Evolutionary conservation across 2,113 vertebrate species (phyloP), one percentile per base, ranked within the genome.

Genomic region (Periophthalmodon schlosseri): DNA sequence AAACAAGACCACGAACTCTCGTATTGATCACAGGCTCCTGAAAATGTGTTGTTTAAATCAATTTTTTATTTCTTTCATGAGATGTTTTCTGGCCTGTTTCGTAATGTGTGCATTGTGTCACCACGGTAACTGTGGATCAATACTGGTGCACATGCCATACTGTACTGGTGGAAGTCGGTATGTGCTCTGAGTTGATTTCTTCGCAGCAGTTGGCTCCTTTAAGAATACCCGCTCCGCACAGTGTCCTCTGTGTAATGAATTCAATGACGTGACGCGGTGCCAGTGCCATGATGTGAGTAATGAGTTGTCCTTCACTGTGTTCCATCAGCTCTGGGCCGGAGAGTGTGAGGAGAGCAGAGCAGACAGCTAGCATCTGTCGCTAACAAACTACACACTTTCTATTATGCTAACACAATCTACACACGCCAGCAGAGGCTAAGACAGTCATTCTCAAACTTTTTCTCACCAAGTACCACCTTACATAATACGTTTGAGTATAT

Each of bases 361-460:
- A 85, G 86, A 84, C 88, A 91, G 70, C 63, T 76, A 87, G 72
- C 87, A 88, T 90, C 83, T 90, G 77, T 88, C 82, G 74, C 81
- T 71, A 73, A 75, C 47, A 75, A 70, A 39, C 61, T 61, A 8
- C 47, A 39, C 49, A 44, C 58, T 61, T 46, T 67, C 74, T 21
- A 21, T 39, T 75, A 58, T 60, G 47, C 46, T 20, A 60, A 60
- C 57, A 60, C 57, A 60, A 60, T 60, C 10, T 23, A 44, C 39
- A 44, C 39, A 44, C 39, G 8, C 6, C 39, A 10, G 28, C 39
- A 23, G 9, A 57, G 2, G n/a, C n/a, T 23, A 57, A 23, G 68
- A 75, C 39, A 58, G 5, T 4, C 0, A 52, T 1, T 20, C 49
- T 20, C 49, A 52, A 52, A 20, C 16, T 20, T 52, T 5, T 11